Evolutionary conservation across 2,888 invertebrate genomes (phyloP), one percentile per base, ranked within the genome.

Genomic region (Oscheius sp.): DNA sequence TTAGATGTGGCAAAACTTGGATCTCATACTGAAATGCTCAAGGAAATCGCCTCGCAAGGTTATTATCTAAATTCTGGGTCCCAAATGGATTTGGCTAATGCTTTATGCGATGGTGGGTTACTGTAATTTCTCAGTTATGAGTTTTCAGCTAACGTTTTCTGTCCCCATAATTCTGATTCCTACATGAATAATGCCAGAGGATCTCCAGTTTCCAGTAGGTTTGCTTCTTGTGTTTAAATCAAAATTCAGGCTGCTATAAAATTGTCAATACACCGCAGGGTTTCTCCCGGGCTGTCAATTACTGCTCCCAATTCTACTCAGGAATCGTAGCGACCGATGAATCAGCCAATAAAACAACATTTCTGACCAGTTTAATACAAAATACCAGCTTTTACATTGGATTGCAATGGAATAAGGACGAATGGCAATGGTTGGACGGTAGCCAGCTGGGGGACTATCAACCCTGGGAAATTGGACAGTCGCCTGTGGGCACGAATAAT

Each of bases 191-290:
- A 16, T 49, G n/a, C 49, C 49, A 5, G 49, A n/a, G 18, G 18
- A 7, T 16, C 49, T 13, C 49, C 49, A 9, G 9, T 35, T 9
- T 35, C 35, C n/a, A n/a, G n/a, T n/a, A 35, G 35, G 35, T 35
- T 3, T 9, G 3, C 35, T 3, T 35, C 3, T 35, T 35, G 5
- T 35, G 5, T 35, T 35, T 35, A 35, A 6, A 3, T 35, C 3
- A 35, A 16, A 49, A 13, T 56, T 18, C 69, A 23, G 70, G 70
- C 16, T 70, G 70, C 41, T 70, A 70, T 46, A 16, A 16, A 13
- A 13, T n/a, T 12, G 45, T 59, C 43, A 29, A 25, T n/a, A 59
- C 29, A 7, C 58, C 41, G 16, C 7, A 18, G n/a, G 46, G 27
- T 18, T 46, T 27, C 13, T n/a, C 13, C 23, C n/a, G 58, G 12